phyloP scores from a whole-genome alignment of 2,888 invertebrate species.

The Zygothrica quintamaculata region DNA sequence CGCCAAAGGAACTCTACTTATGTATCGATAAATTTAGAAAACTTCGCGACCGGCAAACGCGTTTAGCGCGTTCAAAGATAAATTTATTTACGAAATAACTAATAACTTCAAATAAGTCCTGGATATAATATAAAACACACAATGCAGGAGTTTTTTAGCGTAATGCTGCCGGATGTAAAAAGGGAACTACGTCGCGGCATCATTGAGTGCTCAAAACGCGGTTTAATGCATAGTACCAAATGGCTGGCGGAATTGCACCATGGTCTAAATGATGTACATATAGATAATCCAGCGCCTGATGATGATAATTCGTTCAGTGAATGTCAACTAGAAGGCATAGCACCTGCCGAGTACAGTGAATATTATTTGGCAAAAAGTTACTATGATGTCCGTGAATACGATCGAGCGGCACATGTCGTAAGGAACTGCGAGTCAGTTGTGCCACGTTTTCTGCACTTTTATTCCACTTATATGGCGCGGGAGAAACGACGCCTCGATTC shows the following conservation, averaged over 20 bases:
- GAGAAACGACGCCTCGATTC: slow-evolving; percentile 96
- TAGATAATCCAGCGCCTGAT: slow-evolving; percentile 50
- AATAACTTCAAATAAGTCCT: slow-evolving; percentile 2
- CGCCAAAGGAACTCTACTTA: neutral
- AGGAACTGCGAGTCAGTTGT: slow-evolving; percentile 89
- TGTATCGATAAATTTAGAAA: slow-evolving; percentile 13
- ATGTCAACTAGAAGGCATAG: slow-evolving; percentile 80
- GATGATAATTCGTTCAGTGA: slow-evolving; percentile 57
- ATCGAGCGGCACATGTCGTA: slow-evolving; percentile 92
- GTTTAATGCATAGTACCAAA: slow-evolving; percentile 92
- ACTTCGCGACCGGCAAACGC: slow-evolving; percentile 49
- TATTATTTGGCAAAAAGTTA: slow-evolving; percentile 94
- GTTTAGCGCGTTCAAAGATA: slow-evolving; percentile 48
- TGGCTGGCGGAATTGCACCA: slow-evolving; percentile 95
- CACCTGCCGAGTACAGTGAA: slow-evolving; percentile 87
- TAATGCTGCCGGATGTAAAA: slow-evolving; percentile 88
- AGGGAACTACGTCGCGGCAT: slow-evolving; percentile 88
- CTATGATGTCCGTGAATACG: slow-evolving; percentile 96
- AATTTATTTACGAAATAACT: slow-evolving; percentile 3
- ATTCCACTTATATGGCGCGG: slow-evolving; percentile 93
- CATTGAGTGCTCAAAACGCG: slow-evolving; percentile 91
- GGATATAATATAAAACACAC: neutral
- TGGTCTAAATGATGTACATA: slow-evolving; percentile 88
- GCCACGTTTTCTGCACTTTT: slow-evolving; percentile 93
- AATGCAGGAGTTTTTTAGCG: slow-evolving; percentile 80